phyloP scores from a whole-genome alignment of 2,797 vertebrate genomes.

The Anisognathus igniventris region DNA sequence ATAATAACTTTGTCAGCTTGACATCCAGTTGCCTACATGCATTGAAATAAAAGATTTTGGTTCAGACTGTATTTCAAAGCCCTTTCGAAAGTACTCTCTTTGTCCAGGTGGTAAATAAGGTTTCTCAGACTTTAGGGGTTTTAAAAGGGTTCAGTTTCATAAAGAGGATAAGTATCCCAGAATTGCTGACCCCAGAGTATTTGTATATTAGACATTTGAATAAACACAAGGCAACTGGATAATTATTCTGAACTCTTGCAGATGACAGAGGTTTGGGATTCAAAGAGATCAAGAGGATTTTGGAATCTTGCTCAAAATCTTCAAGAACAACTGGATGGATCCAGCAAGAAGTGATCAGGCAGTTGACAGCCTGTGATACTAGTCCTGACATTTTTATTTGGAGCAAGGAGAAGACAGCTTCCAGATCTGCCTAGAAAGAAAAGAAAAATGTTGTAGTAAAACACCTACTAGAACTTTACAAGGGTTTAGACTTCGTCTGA shows the following conservation, averaged over 20 bases:
- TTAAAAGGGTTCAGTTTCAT: not conserved
- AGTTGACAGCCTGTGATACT: not conserved
- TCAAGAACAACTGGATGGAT: not conserved
- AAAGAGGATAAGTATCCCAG: not conserved
- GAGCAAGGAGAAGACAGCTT: not conserved
- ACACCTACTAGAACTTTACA: not conserved
- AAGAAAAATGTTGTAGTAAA: not conserved
- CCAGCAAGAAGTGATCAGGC: not conserved
- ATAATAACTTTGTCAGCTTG: not conserved
- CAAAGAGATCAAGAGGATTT: not conserved
- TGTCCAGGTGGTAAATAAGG: not conserved
- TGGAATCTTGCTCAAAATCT: not conserved
- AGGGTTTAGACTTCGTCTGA: not conserved
- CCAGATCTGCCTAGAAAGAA: not conserved
- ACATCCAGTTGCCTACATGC: rapidly evolving
- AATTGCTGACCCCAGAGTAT: not conserved
- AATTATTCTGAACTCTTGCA: not conserved
- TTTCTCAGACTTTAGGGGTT: not conserved
- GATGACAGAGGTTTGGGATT: not conserved
- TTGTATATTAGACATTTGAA: not conserved
- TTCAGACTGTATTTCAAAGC: not conserved
- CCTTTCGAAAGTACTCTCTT: not conserved
- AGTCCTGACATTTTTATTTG: not conserved
- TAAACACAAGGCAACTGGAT: not conserved
- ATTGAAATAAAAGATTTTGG: not conserved